Conservation (phyloP, 2,888 invertebrate genomes). For the Drosophila trichaetosa region DNA sequence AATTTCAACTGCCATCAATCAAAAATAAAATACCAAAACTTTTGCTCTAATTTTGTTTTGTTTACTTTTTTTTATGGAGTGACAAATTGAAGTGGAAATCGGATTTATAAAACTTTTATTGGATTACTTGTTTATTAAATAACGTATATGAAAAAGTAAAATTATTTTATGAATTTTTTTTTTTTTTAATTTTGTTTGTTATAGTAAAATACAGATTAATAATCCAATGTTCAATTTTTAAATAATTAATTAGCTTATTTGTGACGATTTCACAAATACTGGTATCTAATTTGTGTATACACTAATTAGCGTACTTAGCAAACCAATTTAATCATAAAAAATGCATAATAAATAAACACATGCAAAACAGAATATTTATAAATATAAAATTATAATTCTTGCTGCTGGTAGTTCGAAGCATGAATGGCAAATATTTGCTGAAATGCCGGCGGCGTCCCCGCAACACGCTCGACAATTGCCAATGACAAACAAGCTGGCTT, state of each 20-base stretch:
- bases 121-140: neutral
- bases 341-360: neutral
- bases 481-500: conserved; percentile 6
- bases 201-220: neutral
- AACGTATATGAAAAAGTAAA: neutral
- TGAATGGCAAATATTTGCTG: conserved; percentile 8
- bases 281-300: neutral
- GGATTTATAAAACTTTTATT: neutral
- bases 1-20: neutral
- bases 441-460: conserved; percentile 46
- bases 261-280: neutral
- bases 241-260: neutral
- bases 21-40: neutral
- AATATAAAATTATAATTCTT: neutral
- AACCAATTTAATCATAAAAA: conserved; percentile 10
- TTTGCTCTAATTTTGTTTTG: no score
- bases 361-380: neutral
- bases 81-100: neutral
- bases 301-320: conserved; percentile 10
- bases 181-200: neutral
- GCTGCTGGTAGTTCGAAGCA: neutral
- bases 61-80: neutral
- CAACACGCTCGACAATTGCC: conserved; percentile 31
- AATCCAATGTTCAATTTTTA: no score
- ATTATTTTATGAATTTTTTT: neutral